phyloP scores from a whole-genome alignment of 2,113 vertebrate genomes.

The Ceyx cyanopectus region DNA sequence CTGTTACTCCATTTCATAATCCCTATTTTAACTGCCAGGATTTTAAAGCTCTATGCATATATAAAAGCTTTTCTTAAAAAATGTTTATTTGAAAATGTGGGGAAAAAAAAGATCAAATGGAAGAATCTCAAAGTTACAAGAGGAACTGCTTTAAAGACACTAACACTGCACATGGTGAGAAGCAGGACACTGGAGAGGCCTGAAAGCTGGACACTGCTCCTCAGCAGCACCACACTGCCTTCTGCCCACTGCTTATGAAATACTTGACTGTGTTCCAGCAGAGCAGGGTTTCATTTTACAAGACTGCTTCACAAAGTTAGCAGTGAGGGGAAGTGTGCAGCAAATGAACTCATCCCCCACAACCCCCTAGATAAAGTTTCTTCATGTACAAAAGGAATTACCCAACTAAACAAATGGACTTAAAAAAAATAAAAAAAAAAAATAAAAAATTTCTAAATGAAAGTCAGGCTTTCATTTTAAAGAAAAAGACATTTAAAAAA shows the following conservation, averaged over 20 bases:
- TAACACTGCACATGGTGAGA: background rate
- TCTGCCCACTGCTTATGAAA: conserved; percentile 10
- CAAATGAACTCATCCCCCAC: background rate
- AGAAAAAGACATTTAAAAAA: background rate
- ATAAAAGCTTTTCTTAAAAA: background rate
- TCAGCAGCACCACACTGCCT: background rate
- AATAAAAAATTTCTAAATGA: background rate
- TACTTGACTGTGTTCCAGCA: conserved; percentile 20
- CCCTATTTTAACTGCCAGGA: background rate
- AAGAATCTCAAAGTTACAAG: background rate
- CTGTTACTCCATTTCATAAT: background rate
- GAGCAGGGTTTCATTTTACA: conserved; percentile 42
- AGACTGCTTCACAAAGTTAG: background rate
- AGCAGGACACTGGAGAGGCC: background rate
- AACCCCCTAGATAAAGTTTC: background rate
- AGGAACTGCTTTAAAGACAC: background rate
- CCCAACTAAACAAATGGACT: background rate
- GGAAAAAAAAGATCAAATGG: background rate
- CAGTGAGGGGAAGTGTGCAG: background rate
- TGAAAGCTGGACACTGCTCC: background rate
- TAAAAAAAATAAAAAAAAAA: background rate
- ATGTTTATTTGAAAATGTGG: background rate
- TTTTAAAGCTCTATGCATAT: background rate
- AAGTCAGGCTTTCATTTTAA: background rate
- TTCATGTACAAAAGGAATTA: background rate